Conservation (phyloP, 2,113 vertebrate species). For the Epinephelus moara region DNA sequence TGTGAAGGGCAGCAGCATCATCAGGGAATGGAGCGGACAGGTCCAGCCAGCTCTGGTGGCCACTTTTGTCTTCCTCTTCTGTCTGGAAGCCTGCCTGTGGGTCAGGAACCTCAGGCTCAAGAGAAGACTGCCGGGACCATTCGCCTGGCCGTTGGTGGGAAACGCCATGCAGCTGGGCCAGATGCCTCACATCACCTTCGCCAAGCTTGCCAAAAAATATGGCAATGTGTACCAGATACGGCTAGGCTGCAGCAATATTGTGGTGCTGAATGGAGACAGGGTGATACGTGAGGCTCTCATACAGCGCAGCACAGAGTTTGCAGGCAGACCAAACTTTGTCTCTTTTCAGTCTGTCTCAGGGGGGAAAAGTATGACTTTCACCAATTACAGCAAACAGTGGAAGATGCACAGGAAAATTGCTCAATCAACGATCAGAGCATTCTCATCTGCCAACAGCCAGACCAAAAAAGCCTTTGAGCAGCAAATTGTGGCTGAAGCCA, state of each 20-base stretch:
- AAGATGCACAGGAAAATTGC: slow-evolving; percentile 85
- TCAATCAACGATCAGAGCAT: slow-evolving; percentile 85
- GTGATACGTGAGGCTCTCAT: slow-evolving; percentile 87
- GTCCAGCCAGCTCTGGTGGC: slow-evolving; percentile 80
- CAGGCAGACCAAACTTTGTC: slow-evolving; percentile 89
- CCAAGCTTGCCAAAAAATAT: slow-evolving; percentile 82
- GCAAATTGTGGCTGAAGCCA: slow-evolving; percentile 85
- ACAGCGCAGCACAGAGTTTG: slow-evolving; percentile 84
- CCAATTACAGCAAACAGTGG: slow-evolving; percentile 84
- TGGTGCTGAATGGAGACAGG: slow-evolving; percentile 87
- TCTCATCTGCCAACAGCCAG: slow-evolving; percentile 81
- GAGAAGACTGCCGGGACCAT: slow-evolving; percentile 85
- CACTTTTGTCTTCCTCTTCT: slow-evolving; percentile 81
- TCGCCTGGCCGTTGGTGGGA: slow-evolving; percentile 88
- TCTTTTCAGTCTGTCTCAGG: slow-evolving; percentile 87
- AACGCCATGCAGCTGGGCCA: slow-evolving; percentile 90
- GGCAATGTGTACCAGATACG: slow-evolving; percentile 87
- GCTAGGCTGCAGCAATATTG: slow-evolving; percentile 81
- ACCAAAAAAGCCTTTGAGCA: slow-evolving; percentile 84
- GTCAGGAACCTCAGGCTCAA: slow-evolving; percentile 73
- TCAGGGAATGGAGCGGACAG: slow-evolving; percentile 80
- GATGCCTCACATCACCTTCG: slow-evolving; percentile 88
- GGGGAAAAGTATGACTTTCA: slow-evolving; percentile 84
- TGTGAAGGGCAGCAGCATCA: slow-evolving; percentile 61
- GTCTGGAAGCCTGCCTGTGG: slow-evolving; percentile 84